Conservation (phyloP, 2,888 invertebrate genomes). For the Diogma glabrata region DNA sequence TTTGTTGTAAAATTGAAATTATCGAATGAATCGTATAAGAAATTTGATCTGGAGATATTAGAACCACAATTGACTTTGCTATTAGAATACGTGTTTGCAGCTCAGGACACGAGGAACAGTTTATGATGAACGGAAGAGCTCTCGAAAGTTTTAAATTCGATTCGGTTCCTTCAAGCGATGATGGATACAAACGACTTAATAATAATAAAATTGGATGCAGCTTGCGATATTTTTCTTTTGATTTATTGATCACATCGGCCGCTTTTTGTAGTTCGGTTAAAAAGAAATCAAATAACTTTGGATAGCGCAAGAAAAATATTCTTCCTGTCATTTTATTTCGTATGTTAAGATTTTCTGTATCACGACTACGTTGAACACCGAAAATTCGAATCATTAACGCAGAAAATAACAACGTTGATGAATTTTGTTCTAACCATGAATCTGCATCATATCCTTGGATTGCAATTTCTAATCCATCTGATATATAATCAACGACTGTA, state of each 20-base stretch:
- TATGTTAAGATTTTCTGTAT: slow-evolving; percentile 43
- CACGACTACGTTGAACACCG: slow-evolving; percentile 61
- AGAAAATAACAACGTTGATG: slow-evolving; percentile 72
- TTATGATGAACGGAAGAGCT: slow-evolving; percentile 51
- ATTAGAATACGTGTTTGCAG: slow-evolving; percentile 61
- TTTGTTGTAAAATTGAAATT: neutral
- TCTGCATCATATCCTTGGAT: slow-evolving; percentile 59
- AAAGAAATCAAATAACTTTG: slow-evolving; percentile 44
- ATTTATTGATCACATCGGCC: slow-evolving; percentile 22
- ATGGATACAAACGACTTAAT: slow-evolving; percentile 65
- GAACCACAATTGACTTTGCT: slow-evolving; percentile 53
- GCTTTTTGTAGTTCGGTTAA: slow-evolving; percentile 35
- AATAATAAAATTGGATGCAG: slow-evolving; percentile 68
- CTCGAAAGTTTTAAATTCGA: slow-evolving; percentile 51
- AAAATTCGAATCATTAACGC: slow-evolving; percentile 76
- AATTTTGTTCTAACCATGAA: slow-evolving; percentile 76
- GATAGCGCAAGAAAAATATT: slow-evolving; percentile 64
- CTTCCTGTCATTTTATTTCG: slow-evolving; percentile 62
- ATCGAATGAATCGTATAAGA: slow-evolving; percentile 23
- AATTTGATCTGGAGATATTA: slow-evolving; percentile 38
- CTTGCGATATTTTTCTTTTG: slow-evolving; percentile 36
- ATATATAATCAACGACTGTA: slow-evolving; percentile 53
- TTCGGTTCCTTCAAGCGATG: slow-evolving; percentile 56
- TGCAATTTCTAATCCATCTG: slow-evolving; percentile 56
- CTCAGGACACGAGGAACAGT: slow-evolving; percentile 52